Base-by-base conservation (phyloP, 2,888 invertebrate genomes). In the Pristionchus exspectatus region DNA sequence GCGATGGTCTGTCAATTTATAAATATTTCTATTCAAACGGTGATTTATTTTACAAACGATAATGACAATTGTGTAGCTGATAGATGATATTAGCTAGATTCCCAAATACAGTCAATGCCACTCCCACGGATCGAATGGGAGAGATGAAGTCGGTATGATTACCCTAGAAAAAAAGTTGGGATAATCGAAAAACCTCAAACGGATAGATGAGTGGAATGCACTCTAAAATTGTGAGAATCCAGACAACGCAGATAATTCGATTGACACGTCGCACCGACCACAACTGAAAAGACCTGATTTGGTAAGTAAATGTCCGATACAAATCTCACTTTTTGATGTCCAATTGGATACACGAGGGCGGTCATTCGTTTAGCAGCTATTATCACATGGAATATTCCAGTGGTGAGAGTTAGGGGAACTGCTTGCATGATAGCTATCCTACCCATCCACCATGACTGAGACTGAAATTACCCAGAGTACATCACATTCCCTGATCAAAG, bases 201-300 rank as follows among this genome's bases (percentile, higher is more conserved):
- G 81, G 81, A 27, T 81, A 81, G 44, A 81, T 81, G 50, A 81
- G 50, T 12, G 81, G 81, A 54, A 81, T 50, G 50, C 81, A 81
- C 50, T 81, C 50, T 3, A 81, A n/a, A 50, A 81, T 18, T 5
- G 81, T 81, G 12, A 81, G 12, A 27, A 12, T 16, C 81, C 81
- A 81, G 81, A 81, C 5, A 18, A 27, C n/a, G 27, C 27, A 12
- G 50, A 81, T 4, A 54, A 81, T 44, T 10, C 81, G 81, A 7
- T 50, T 24, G 4, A 81, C 50, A 2, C 50, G n/a, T n/a, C 44
- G 12, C 1, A 54, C 0, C n/a, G 81, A 81, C 81, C 44, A 81
- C 27, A 50, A 27, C 81, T 81, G 24, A 50, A 81, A 81, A 0
- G 10, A 9, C 3, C 44, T n/a, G n/a, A 74, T 74, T 72, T 10